Conservation (phyloP, 2,888 invertebrate species). For the Carcina quercana region DNA sequence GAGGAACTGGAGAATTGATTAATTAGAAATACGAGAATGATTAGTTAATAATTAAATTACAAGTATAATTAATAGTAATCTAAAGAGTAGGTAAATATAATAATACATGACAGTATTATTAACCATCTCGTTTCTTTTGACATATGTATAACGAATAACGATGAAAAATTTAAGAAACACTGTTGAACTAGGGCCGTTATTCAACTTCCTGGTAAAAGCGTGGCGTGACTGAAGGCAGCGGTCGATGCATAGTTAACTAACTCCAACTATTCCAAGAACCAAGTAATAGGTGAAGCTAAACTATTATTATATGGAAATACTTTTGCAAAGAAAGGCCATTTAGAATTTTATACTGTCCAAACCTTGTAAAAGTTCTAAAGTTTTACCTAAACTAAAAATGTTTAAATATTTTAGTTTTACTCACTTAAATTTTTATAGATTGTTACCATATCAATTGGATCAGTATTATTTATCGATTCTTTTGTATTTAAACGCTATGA, state of each 20-base stretch:
- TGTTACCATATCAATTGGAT: neutral
- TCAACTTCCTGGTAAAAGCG: neutral
- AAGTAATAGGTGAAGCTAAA: constrained; percentile 2
- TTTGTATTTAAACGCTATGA: neutral
- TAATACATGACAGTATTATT: neutral
- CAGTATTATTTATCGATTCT: neutral
- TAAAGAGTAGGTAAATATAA: too few species aligned
- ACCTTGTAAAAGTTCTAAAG: neutral
- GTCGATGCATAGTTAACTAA: constrained; percentile 3
- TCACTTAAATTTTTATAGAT: neutral
- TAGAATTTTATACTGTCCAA: constrained; percentile 7
- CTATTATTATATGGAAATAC: constrained; percentile 15
- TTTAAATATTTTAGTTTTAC: neutral
- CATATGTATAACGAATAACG: neutral
- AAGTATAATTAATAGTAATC: too few species aligned
- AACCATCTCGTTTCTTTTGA: neutral
- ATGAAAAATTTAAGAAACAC: neutral
- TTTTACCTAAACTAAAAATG: neutral
- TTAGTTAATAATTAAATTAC: too few species aligned
- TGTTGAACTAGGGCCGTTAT: neutral
- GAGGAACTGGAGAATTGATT: too few species aligned
- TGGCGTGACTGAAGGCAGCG: constrained; percentile 2
- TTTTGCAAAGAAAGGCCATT: constrained; percentile 19
- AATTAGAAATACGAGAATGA: too few species aligned
- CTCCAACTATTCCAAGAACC: constrained; percentile 2